A percentile compares a stretch with the other conserved stretches of the same genome.
phyloP scores from a whole-genome alignment of 2,113 vertebrate genomes.

The Trogon surrucura region DNA sequence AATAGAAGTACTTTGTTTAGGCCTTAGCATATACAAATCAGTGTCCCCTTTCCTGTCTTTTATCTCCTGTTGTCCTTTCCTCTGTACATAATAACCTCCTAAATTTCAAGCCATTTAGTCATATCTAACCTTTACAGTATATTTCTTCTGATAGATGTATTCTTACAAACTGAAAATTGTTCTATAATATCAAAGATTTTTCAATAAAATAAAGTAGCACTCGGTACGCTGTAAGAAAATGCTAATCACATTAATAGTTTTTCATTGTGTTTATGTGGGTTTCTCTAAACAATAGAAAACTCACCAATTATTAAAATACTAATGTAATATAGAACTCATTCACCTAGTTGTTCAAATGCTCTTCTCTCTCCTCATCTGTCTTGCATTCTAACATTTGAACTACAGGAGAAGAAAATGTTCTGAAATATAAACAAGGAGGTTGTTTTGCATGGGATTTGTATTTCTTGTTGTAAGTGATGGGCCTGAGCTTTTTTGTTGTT shows the following conservation, averaged over 20 bases:
- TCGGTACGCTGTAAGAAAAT: neutral
- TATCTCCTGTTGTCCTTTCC: neutral
- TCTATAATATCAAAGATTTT: constrained; percentile 23
- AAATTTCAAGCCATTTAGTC: constrained; percentile 12
- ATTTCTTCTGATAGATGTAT: constrained; percentile 23
- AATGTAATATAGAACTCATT: neutral
- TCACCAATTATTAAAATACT: neutral
- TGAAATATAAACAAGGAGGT: neutral
- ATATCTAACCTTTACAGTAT: constrained; percentile 1
- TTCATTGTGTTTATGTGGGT: neutral
- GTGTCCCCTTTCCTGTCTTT: constrained; percentile 13
- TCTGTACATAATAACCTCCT: neutral
- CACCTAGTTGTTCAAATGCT: neutral
- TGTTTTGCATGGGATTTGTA: neutral
- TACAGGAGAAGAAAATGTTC: neutral
- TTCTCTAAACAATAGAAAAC: constrained; percentile 43
- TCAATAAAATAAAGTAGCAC: neutral
- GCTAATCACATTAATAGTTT: neutral
- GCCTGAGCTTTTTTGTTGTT: neutral
- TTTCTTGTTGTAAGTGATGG: neutral
- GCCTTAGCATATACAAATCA: neutral
- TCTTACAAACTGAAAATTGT: constrained; percentile 10
- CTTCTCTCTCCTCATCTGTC: neutral
- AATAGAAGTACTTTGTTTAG: neutral
- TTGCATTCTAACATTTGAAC: neutral